Evolutionary conservation across 2,113 vertebrate genomes (phyloP).

Genomic region (Rhineura floridana): DNA sequence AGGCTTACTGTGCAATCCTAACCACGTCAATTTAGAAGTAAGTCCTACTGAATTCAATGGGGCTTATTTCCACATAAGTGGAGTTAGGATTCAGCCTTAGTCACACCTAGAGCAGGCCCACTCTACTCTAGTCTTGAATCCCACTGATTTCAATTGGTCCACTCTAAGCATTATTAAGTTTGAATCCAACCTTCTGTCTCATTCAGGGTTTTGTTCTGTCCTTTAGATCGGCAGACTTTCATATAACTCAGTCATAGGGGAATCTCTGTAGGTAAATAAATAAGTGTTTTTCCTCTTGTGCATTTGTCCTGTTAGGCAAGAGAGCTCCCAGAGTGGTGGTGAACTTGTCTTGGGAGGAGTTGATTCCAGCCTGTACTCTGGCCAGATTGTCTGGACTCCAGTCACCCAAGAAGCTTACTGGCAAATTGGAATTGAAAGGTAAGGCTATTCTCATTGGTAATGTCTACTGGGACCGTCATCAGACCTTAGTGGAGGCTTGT

Average conservation of each 20-base stretch:
- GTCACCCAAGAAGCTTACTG: conserved; percentile 62
- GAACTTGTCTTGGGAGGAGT: conserved; percentile 61
- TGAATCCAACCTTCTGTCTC: background rate
- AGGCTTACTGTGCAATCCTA: no score
- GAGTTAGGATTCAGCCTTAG: no score
- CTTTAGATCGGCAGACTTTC: background rate
- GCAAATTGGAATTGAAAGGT: conserved; percentile 65
- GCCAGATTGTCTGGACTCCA: conserved; percentile 57
- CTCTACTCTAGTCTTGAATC: no score
- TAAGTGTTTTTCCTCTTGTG: background rate
- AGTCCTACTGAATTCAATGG: no score
- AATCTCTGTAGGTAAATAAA: background rate
- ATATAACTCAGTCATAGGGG: background rate
- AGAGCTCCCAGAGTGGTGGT: conserved; percentile 40
- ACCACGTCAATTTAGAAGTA: no score
- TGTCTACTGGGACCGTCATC: background rate
- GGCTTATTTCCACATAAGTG: no score
- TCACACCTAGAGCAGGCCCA: no score
- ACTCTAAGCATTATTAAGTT: background rate
- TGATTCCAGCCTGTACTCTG: conserved; percentile 53
- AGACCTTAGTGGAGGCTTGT: background rate
- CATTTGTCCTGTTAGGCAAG: conserved; percentile 26
- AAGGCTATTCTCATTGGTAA: background rate
- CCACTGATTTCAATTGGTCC: no score
- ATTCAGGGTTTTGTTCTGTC: background rate